Evolutionary conservation across 2,797 vertebrate species (phyloP).

Genomic region (Miichthys miiuy): DNA sequence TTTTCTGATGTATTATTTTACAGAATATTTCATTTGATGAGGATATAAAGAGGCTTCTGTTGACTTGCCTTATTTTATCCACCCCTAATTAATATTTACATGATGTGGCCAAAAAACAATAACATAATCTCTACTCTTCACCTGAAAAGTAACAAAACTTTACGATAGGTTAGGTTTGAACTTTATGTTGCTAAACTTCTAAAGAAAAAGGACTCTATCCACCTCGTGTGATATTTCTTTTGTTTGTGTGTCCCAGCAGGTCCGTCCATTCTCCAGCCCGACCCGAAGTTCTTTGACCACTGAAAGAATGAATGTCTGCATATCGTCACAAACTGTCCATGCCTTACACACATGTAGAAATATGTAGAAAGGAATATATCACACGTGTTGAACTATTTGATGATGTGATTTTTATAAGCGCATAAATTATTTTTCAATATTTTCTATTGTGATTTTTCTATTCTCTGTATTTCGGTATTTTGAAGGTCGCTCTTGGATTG

Average conservation of each 20-base stretch:
- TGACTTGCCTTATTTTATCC: not conserved
- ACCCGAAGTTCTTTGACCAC: slow-evolving; percentile 75
- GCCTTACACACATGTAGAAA: slow-evolving; percentile 55
- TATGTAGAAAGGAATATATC: slow-evolving; percentile 48
- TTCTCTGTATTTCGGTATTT: slow-evolving; percentile 42
- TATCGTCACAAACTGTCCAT: slow-evolving; percentile 33
- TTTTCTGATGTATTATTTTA: not conserved
- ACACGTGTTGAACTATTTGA: slow-evolving; percentile 18
- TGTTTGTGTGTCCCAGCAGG: slow-evolving; percentile 57
- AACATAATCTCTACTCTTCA: too few relatives aligned
- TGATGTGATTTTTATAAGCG: slow-evolving; percentile 60
- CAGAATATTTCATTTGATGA: slow-evolving; percentile 1
- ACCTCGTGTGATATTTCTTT: not conserved
- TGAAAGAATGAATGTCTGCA: slow-evolving; percentile 65
- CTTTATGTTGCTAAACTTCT: not conserved
- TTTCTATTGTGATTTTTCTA: slow-evolving; percentile 65
- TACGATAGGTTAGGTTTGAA: too few relatives aligned
- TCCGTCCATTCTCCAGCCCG: slow-evolving; percentile 67
- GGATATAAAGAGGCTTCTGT: not conserved
- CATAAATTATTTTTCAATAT: slow-evolving; percentile 76
- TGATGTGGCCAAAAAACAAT: too few relatives aligned
- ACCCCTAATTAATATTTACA: too few relatives aligned
- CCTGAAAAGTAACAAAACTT: not conserved
- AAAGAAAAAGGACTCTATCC: too few relatives aligned
- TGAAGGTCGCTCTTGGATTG: slow-evolving; percentile 40